Evolutionary conservation across 2,888 invertebrate species (phyloP).

Genomic region (Leucophenga maculata): DNA sequence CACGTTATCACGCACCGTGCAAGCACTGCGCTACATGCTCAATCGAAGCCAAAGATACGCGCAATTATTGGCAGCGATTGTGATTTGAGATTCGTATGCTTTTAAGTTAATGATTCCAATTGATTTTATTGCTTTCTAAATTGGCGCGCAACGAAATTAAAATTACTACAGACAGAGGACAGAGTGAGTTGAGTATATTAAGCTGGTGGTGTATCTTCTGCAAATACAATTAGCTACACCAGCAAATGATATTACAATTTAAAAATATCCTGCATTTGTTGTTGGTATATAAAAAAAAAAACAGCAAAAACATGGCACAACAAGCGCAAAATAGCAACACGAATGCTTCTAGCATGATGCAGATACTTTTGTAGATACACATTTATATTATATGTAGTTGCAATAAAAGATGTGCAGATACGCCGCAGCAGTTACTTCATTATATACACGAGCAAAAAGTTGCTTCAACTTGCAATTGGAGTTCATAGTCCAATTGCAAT

Average conservation of each 20-base stretch:
- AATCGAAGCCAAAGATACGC: not conserved
- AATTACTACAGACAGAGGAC: not conserved
- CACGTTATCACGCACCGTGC: not conserved
- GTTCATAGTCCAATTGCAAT: not conserved
- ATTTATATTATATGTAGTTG: conserved; percentile 54
- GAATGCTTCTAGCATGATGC: not conserved
- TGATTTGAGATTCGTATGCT: not conserved
- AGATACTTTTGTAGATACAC: no score
- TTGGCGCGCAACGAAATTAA: not conserved
- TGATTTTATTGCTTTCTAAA: not conserved
- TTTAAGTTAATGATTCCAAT: conserved; percentile 9
- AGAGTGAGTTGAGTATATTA: not conserved
- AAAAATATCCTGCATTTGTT: conserved; percentile 9
- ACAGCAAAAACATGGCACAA: not conserved
- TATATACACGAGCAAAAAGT: not conserved
- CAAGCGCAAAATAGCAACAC: not conserved
- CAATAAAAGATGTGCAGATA: conserved; percentile 26
- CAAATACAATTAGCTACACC: not conserved
- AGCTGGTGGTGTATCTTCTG: not conserved
- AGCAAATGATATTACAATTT: not conserved
- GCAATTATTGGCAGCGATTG: not conserved
- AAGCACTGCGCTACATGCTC: not conserved
- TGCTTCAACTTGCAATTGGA: no score
- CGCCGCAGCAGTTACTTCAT: no score
- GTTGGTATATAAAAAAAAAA: conserved; percentile 28